Evolutionary conservation across 2,113 vertebrate species (phyloP), one percentile per base, ranked within the genome.

Genomic region (Plestiodon gilberti): DNA sequence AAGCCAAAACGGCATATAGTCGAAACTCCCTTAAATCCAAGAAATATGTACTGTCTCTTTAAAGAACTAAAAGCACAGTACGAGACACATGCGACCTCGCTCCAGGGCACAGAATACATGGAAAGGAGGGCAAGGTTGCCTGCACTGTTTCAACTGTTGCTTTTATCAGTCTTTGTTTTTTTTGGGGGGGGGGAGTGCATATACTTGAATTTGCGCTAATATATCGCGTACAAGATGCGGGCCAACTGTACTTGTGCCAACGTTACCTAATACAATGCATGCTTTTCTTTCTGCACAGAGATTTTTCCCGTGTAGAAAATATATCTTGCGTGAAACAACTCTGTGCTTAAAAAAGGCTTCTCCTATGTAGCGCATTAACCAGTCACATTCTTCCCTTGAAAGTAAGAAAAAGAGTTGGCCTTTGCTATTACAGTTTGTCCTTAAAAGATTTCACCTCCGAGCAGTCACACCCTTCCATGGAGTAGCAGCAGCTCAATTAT

Each of bases 381-480:
- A 90, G 81, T 57, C 1, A 88, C 81, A 67, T 77, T 83, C 92
- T 73, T 61, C 81, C 91, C 59, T 86, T 91, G 59, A 89, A 92
- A 89, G 88, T 76, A 61, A 65, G 89, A 87, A 83, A 70, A 28
- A 78, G 33, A 89, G 43, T 5, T 93, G 91, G 88, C 89, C 80
- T 95, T 86, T 52, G 30, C 25, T 93, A 91, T 86, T 93, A 92
- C 84, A 91, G 86, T 94, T 90, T 95, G 95, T 93, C 95, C 95
- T 96, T 93, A 93, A 81, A 95, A 96, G 85, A 94, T 94, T 94
- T 96, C 94, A 96, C 95, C 94, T 96, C 90, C 82, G 90, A 93
- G 92, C 87, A 94, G 90, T 89, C 87, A 92, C 79, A 92, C 89
- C 87, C 94, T 92, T 75, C 87, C 86, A 94, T 94, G 91, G 90